Evolutionary conservation across 2,797 vertebrate species (phyloP).

Genomic region (Onychomys arenicola): DNA sequence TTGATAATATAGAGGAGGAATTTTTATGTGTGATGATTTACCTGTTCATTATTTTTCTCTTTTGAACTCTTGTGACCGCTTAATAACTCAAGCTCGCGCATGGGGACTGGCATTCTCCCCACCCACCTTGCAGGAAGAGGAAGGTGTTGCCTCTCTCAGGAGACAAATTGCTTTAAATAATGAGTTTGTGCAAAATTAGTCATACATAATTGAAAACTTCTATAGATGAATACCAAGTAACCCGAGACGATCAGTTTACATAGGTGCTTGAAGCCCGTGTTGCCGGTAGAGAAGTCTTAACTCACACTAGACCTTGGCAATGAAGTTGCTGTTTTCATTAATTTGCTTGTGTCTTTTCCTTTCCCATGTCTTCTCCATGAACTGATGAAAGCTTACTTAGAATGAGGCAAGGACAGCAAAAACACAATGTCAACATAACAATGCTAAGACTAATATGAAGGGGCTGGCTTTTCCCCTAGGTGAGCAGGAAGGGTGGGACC

Average conservation of each 20-base stretch:
- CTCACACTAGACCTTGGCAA: background rate
- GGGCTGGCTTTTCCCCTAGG: background rate
- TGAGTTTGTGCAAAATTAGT: conserved; percentile 92
- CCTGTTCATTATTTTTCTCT: conserved; percentile 89
- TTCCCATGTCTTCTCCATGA: background rate
- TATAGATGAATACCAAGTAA: conserved; percentile 88
- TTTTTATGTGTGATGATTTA: conserved; percentile 90
- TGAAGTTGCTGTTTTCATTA: background rate
- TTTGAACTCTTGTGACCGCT: conserved; percentile 90
- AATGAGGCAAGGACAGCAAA: background rate
- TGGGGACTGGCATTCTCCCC: conserved; percentile 86
- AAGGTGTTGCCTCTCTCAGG: conserved; percentile 90
- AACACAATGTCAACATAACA: fast-evolving
- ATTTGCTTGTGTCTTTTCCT: too few relatives aligned
- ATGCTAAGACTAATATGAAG: too few relatives aligned
- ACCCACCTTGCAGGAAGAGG: conserved; percentile 87
- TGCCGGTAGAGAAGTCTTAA: background rate
- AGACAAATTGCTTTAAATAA: conserved; percentile 93
- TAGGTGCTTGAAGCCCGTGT: conserved; percentile 34
- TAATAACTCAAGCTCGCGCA: conserved; percentile 86
- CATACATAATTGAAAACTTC: conserved; percentile 91
- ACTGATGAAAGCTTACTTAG: background rate
- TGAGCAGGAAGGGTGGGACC: background rate
- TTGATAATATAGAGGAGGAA: conserved; percentile 89
- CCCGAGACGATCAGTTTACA: conserved; percentile 82